Percentiles rank a stretch among this genome's conserved stretches.
Evolutionary conservation across 2,797 vertebrate species (phyloP).

Genomic region (Leucoraja ocellata): DNA sequence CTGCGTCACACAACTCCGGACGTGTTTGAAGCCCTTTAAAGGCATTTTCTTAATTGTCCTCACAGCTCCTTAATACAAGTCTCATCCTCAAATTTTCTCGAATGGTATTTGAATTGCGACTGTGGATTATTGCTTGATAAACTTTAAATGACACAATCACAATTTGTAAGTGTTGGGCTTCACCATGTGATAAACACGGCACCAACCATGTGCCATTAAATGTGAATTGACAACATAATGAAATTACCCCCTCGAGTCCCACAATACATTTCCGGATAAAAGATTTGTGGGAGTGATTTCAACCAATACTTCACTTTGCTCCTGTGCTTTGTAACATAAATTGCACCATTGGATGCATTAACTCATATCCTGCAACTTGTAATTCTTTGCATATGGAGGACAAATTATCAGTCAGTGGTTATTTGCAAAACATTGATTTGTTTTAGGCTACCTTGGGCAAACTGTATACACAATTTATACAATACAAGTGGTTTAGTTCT

Average conservation of each 20-base stretch:
- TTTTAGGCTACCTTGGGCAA: neutral
- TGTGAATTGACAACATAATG: slow-evolving; percentile 1
- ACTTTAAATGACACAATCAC: neutral
- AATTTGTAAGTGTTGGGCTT: neutral
- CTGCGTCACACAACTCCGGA: neutral
- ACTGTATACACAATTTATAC: neutral
- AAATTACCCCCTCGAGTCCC: neutral
- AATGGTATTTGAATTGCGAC: neutral
- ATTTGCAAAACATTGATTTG: neutral
- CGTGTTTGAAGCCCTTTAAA: neutral
- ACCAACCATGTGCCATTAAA: neutral
- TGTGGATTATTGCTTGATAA: slow-evolving; percentile 5
- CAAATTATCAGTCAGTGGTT: neutral
- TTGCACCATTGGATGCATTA: neutral
- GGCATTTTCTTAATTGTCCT: neutral
- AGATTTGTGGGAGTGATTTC: slow-evolving; percentile 15
- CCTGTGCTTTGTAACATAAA: neutral
- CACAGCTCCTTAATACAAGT: neutral
- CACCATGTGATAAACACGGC: neutral
- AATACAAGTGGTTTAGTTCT: neutral
- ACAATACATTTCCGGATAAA: neutral
- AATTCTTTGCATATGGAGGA: neutral
- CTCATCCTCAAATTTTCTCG: neutral
- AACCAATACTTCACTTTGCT: neutral
- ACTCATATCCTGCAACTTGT: neutral